Evolutionary conservation across 2,113 vertebrate species (phyloP), one percentile per base, ranked within the genome.

Genomic region (Brachirus orientalis): DNA sequence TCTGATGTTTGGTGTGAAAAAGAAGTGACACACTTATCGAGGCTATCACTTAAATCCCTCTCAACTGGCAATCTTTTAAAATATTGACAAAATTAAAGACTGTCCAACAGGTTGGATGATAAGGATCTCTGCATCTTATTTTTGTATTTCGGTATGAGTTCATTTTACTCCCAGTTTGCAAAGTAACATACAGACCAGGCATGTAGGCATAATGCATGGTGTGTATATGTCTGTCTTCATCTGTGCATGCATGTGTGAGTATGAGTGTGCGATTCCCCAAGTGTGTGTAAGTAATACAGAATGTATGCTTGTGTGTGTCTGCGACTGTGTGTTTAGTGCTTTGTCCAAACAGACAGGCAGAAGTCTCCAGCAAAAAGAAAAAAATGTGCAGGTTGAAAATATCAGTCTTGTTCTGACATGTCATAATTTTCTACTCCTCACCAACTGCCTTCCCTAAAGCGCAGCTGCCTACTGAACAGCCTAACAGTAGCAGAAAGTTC

Each of bases 331-430:
- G 16, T 75, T 84, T 37, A 75, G 79, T 17, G 75, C 74, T 63
- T 77, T 83, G 86, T 85, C 70, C 69, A 82, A 77, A 85, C 78
- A 84, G 70, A 84, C 53, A 82, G 80, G 82, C 69, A 58, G 60
- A 75, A 70, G 64, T 85, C 81, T 86, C 36, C 35, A 76, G 72
- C 74, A 52, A 45, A 45, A 59, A 60, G 52, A 17, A 37, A 81
- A 81, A 89, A 86, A 89, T 83, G 77, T 64, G 74, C 75, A 58
- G 75, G 80, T 79, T 67, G 68, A 77, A 88, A 83, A 79, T 83
- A 82, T 86, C 84, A 12, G 77, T 90, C 88, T 71, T 91, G 90
- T 90, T 84, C 73, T 58, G 85, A 90, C 90, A 89, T 0, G 90
- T 82, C 85, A 83, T 89, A 66, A 83, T 86, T 89, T 62, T 89